These are phyloP conservation scores for Sylvia atricapilla DNA, from an alignment of 2,113 vertebrate species.

Conservation along the genomic window DNA sequence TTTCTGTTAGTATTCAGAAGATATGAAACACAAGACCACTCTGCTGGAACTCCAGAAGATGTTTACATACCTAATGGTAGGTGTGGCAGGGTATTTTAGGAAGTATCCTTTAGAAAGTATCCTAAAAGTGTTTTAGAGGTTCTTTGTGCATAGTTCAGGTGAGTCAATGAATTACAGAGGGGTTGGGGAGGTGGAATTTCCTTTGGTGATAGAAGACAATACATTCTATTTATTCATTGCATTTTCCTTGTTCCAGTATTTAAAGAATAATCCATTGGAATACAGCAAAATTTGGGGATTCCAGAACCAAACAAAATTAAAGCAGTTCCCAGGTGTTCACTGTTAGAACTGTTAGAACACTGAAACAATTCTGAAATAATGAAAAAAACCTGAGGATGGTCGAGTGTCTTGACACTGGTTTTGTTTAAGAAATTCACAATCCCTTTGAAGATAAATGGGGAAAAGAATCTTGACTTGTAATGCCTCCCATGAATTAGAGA, in stretches of 20 bases:
- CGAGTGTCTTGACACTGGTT: background rate
- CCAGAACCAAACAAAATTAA: background rate
- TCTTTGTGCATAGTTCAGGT: background rate
- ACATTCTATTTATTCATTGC: background rate
- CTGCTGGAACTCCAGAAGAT: constrained; percentile 98
- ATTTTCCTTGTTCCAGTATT: background rate
- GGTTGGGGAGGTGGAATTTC: background rate
- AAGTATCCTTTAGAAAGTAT: background rate
- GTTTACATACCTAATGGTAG: constrained; percentile 99
- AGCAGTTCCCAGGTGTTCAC: background rate
- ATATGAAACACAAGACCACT: constrained; percentile 99
- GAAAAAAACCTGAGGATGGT: background rate
- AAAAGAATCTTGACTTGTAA: background rate
- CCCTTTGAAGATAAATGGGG: background rate
- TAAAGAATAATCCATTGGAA: background rate
- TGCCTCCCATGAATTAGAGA: background rate
- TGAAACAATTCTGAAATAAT: background rate
- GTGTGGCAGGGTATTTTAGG: background rate
- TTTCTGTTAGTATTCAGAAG: constrained; percentile 89
- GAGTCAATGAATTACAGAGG: background rate
- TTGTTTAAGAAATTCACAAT: background rate
- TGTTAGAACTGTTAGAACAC: background rate
- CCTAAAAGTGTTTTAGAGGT: background rate
- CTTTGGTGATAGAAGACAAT: background rate
- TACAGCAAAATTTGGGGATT: background rate